Base-by-base conservation (phyloP, 1,140 invertebrate species). In the Leucophenga varia region DNA sequence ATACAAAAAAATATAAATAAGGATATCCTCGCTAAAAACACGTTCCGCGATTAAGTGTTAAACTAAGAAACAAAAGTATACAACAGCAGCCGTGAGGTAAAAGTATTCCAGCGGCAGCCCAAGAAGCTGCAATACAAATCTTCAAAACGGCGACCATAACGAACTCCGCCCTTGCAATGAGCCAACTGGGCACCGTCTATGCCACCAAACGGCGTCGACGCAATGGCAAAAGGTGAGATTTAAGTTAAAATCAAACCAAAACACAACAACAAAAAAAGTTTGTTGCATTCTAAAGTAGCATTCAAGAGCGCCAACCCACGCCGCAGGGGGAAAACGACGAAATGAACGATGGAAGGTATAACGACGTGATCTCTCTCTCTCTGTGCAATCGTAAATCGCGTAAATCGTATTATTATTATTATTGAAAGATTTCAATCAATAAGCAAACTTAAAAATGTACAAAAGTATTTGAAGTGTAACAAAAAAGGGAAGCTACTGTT, bases 181-280 rank as follows among this genome's bases (percentile, higher is more conserved):
- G 89, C 79, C 91, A 94, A 68, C 83, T 94, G 56, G 90, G 91
- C 50, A 95, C 93, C 58, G 93, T 95, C 64, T 96, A 96, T 76
- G 93, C 93, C 47, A 96, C 93, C 45, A 97, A 96, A 76, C 78
- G 93, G 61, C 81, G 93, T 72, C 80, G 93, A 65, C 80, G 93
- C 61, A 96, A 95, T 77, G 93, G 92, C 55, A 96, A 96, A 81
- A 95, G 91, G 93, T 96, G 79, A 79, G 16, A 35, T n/a, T 7
- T 35, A 10, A 13, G 16, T 16, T 35, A 7, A 35, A 35, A 35
- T 7, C 12, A 35, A 35, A 35, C 12, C 12, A 35, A 35, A 14
- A 35, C 5, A 35, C 35, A 12, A 8, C 12, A 8, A 8, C 7
- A 30, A 8, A 30, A 30, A 7, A 30, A 30, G 37, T 22, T 61